These are phyloP conservation scores for Zelleria hepariella DNA, from an alignment of 2,888 invertebrate species.

Conservation along the genomic window DNA sequence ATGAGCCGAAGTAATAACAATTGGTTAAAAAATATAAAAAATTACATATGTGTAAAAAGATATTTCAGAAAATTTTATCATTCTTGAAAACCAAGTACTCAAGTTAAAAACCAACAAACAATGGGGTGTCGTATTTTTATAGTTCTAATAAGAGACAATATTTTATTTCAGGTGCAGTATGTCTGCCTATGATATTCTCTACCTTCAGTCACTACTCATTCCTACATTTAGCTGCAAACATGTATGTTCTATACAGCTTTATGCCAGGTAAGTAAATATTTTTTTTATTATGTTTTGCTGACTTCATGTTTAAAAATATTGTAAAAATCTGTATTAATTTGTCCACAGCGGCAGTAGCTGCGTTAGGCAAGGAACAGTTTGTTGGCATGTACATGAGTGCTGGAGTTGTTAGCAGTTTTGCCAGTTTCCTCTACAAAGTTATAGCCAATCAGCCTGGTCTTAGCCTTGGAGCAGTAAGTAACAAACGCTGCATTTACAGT, in stretches of 20 bases:
- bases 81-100: too few species aligned
- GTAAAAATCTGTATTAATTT: too few species aligned
- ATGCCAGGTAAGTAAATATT: constrained; percentile 61
- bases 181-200: constrained; percentile 93
- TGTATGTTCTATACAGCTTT: constrained; percentile 96
- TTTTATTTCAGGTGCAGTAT: constrained; percentile 74
- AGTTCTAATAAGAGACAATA: too few species aligned
- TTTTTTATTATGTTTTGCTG: not conserved
- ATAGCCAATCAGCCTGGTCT: constrained; percentile 77
- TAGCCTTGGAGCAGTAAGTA: constrained; percentile 93
- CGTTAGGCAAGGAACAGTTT: constrained; percentile 93
- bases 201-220: constrained; percentile 93
- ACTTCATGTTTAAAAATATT: too few species aligned
- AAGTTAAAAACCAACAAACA: too few species aligned
- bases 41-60: too few species aligned
- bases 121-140: too few species aligned
- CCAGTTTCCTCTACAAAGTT: constrained; percentile 87
- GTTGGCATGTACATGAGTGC: constrained; percentile 90
- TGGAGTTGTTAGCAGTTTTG: constrained; percentile 88
- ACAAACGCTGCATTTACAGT: not conserved
- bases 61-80: too few species aligned
- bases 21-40: too few species aligned
- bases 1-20: too few species aligned
- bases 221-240: constrained; percentile 92
- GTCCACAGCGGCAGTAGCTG: constrained; percentile 74